A percentile compares a stretch with the other conserved stretches of the same genome.
phyloP scores from a whole-genome alignment of 2,888 invertebrate genomes.

The Rhogogaster chlorosoma region DNA sequence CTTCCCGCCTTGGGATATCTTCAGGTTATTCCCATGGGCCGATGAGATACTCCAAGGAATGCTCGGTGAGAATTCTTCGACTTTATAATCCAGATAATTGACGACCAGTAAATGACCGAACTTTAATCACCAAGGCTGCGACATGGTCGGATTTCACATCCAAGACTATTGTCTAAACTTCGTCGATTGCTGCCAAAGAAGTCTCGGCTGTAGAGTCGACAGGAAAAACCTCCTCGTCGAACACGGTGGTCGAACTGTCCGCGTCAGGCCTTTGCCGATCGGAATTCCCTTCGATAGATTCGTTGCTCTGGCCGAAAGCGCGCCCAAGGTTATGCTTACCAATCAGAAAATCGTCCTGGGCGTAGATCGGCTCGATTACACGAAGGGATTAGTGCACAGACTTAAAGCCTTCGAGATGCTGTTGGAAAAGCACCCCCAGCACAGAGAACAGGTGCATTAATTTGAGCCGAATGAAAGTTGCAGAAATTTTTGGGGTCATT shows the following conservation, averaged over 20 bases:
- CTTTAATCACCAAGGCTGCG: conserved; percentile 83
- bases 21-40: conserved; percentile 94
- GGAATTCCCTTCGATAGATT: conserved; percentile 94
- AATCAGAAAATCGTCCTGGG: conserved; percentile 91
- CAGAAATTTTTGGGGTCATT: neutral
- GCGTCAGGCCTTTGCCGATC: conserved; percentile 91
- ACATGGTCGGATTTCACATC: conserved; percentile 96
- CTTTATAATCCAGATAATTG: neutral
- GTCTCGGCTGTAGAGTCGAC: conserved; percentile 93
- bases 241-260: conserved; percentile 91
- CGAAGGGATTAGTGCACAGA: conserved; percentile 92
- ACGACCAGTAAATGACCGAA: neutral
- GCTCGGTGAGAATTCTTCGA: conserved; percentile 81
- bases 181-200: conserved; percentile 93
- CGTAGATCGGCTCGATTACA: conserved; percentile 94
- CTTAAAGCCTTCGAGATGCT: conserved; percentile 91
- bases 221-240: conserved; percentile 92
- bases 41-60: conserved; percentile 96
- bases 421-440: conserved; percentile 91
- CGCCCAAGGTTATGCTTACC: conserved; percentile 83
- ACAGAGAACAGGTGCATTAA: conserved; percentile 86
- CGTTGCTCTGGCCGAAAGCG: conserved; percentile 87
- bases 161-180: conserved; percentile 95
- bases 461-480: neutral
- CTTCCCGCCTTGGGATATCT: conserved; percentile 97